Conservation (phyloP, 2,797 vertebrate species). For the Malurus splendens region DNA sequence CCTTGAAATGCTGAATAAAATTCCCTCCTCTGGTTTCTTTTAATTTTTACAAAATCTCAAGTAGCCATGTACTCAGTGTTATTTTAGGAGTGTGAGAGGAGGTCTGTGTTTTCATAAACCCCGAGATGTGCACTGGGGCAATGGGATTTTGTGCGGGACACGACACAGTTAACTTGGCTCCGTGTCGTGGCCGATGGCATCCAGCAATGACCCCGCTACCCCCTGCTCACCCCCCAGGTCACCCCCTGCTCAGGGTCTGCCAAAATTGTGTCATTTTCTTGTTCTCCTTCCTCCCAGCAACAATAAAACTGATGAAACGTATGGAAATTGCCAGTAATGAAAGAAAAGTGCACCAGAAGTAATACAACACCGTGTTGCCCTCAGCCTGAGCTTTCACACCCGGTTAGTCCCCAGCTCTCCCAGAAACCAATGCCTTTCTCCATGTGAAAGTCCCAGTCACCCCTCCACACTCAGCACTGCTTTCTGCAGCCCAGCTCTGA, state of each 20-base stretch:
- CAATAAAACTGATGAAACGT: not conserved
- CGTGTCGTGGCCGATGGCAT: fast-evolving
- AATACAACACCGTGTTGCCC: not conserved
- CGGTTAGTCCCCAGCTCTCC: not conserved
- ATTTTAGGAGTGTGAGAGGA: not conserved
- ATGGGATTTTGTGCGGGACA: not conserved
- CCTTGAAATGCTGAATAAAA: not conserved
- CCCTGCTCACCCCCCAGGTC: not conserved
- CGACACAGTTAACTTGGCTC: not conserved
- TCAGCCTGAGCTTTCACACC: not conserved
- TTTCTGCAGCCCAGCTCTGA: not conserved
- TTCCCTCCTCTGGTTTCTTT: not conserved
- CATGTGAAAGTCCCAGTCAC: fast-evolving
- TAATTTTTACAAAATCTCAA: not conserved
- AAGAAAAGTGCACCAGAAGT: not conserved
- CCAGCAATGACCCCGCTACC: not conserved
- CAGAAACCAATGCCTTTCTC: not conserved
- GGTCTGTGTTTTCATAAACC: not conserved
- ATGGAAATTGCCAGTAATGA: constrained; percentile 1
- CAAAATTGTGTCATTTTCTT: not conserved
- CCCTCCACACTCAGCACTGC: not conserved
- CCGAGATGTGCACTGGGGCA: fast-evolving
- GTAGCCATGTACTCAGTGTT: not conserved
- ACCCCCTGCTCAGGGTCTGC: not conserved
- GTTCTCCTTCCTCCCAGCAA: not conserved